Evolutionary conservation across 1,140 invertebrate species (phyloP).

Genomic region (Saccostrea echinata): DNA sequence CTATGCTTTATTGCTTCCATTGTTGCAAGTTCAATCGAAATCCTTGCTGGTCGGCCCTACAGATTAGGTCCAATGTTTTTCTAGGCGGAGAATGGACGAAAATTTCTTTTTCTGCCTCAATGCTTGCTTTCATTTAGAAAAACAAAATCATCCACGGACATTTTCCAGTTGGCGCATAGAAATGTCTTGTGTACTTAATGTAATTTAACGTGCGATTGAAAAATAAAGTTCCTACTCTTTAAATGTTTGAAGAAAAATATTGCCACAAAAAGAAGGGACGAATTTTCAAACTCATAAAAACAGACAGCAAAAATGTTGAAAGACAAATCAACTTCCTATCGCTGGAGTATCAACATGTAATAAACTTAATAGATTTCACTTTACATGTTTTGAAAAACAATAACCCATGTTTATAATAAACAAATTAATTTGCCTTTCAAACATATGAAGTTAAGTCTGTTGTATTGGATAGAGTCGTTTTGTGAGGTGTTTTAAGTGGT

Average conservation of each 20-base stretch:
- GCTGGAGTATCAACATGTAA: background rate
- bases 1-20: slow-evolving; percentile 30
- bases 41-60: background rate
- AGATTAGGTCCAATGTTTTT: slow-evolving; percentile 9
- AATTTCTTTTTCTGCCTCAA: slow-evolving; percentile 26
- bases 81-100: slow-evolving; percentile 11
- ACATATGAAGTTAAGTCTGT: slow-evolving; percentile 53
- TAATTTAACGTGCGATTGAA: background rate
- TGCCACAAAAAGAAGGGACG: background rate
- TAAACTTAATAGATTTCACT: slow-evolving; percentile 19
- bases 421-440: slow-evolving; percentile 58
- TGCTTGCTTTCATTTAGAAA: slow-evolving; percentile 17
- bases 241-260: slow-evolving; percentile 6
- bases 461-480: slow-evolving; percentile 6
- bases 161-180: slow-evolving; percentile 27
- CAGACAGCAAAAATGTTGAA: background rate
- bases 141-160: slow-evolving; percentile 24
- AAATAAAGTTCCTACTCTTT: background rate
- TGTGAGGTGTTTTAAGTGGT: slow-evolving; percentile 5
- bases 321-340: background rate
- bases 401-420: slow-evolving; percentile 57
- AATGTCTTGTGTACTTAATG: background rate
- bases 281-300: background rate
- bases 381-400: slow-evolving; percentile 58
- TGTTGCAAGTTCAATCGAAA: slow-evolving; percentile 18